Base-by-base conservation (phyloP, 37 sponge, comb jelly and placozoan genomes). In the Halichondria panicea region DNA sequence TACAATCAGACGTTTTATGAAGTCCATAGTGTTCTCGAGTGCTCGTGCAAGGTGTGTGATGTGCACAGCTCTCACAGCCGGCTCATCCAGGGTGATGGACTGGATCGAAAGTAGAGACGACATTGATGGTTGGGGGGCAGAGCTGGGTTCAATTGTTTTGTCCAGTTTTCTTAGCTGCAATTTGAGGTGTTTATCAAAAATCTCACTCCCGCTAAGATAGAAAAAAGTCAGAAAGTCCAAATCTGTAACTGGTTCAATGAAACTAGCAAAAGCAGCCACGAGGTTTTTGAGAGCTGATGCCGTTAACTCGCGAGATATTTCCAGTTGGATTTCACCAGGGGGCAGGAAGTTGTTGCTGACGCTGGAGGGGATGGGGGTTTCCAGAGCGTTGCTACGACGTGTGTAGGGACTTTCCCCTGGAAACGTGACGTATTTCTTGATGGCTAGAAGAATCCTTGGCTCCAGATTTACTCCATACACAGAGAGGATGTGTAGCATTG, bases 121-220 rank as follows among this genome's bases (percentile, higher is more conserved):
- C 33, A 44, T 25, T 55, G n/a, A n/a, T n/a, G n/a, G n/a, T n/a
- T n/a, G n/a, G n/a, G n/a, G n/a, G 19, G 75, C 18, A 15, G 74
- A 19, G 1, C 52, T 36, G 1, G 0, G 41, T 58, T 38, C 12
- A 0, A 31, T 0, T 27, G 3, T 56, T 6, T 0, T 40, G 0
- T 61, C 79, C 38, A 66, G 50, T 35, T 76, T 76, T 13, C 30
- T 43, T 19, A 89, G 54, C 75, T 79, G 71, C 41, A 68, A 28
- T 38, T 78, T 67, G 30, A 86, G 71, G 43, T 91, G 82, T 55
- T 82, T 75, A 39, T 77, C 78, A 60, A 91, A 91, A 0, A 91
- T 72, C 30, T 78, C 83, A 46, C 91, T 85, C 7, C 82, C 33
- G 58, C 74, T 61, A 55, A 82, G 57, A 64, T 50, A 70, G 66